A percentile compares a stretch with the other conserved stretches of the same genome.
Evolutionary conservation across 2,888 invertebrate genomes (phyloP).

Genomic region (Callyntrura guangdongensis): DNA sequence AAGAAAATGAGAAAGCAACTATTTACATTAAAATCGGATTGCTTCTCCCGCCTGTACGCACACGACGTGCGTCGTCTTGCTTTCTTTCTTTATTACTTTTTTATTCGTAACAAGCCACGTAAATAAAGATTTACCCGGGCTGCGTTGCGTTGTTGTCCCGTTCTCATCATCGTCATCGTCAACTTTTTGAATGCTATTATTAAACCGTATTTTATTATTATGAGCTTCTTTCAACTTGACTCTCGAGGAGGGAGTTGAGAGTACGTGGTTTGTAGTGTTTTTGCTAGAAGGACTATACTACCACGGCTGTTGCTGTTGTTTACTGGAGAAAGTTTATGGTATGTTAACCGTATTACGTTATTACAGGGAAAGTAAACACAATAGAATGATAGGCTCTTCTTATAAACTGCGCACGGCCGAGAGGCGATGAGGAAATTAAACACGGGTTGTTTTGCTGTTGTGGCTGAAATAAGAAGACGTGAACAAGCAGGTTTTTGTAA

Average conservation of each 20-base stretch:
- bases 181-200: conserved; percentile 48
- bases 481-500: conserved; percentile 62
- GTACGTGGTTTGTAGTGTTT: too few species aligned
- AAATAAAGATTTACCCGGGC: conserved; percentile 23
- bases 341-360: too few species aligned
- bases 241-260: conserved; percentile 20
- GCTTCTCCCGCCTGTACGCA: conserved; percentile 15
- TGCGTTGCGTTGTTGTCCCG: conserved; percentile 5
- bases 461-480: conserved; percentile 53
- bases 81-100: conserved; percentile 42
- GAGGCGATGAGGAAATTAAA: conserved; percentile 13
- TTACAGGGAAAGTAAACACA: too few species aligned
- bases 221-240: conserved; percentile 44
- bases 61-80: not conserved
- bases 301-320: conserved; percentile 1
- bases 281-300: conserved; percentile 7
- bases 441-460: conserved; percentile 52
- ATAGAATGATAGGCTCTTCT: too few species aligned
- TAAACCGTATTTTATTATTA: conserved; percentile 68
- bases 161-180: conserved; percentile 20
- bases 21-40: conserved; percentile 69
- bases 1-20: conserved; percentile 67
- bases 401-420: not conserved
- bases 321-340: conserved; percentile 8
- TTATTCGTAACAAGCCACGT: not conserved